A percentile compares a stretch with the other conserved stretches of the same genome.
These are phyloP conservation scores for Aleadryas rufinucha DNA, from an alignment of 2,113 vertebrate species.

Conservation along the genomic window DNA sequence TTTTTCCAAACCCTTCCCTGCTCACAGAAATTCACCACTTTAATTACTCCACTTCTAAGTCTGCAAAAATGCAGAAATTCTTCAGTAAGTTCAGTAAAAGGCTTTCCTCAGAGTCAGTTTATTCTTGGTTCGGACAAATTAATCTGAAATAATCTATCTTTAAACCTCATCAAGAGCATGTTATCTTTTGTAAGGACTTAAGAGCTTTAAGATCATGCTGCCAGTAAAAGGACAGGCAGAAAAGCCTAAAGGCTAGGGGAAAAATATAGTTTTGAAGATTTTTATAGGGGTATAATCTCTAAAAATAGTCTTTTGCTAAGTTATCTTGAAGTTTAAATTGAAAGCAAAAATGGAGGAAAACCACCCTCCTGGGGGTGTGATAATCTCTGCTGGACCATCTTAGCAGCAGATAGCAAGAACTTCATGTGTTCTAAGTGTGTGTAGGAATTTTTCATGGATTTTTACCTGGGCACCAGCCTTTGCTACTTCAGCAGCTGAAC, in stretches of 20 bases:
- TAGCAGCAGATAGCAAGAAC: neutral
- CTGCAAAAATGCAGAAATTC: neutral
- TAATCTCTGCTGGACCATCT: neutral
- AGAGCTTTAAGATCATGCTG: neutral
- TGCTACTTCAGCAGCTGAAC: neutral
- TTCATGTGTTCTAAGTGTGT: neutral
- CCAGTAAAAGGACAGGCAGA: neutral
- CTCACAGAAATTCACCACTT: neutral
- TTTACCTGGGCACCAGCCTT: neutral
- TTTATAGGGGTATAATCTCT: neutral
- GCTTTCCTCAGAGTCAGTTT: neutral
- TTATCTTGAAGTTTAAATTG: neutral
- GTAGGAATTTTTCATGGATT: neutral
- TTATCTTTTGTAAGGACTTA: neutral
- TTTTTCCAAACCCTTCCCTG: neutral
- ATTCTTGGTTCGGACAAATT: neutral
- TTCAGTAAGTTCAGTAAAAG: neutral
- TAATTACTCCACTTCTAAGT: neutral
- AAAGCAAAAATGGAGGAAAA: neutral
- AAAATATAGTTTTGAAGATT: neutral
- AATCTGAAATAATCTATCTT: neutral
- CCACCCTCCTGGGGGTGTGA: neutral
- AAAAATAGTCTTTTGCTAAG: neutral
- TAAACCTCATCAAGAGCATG: neutral
- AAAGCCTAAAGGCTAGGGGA: neutral